These are phyloP conservation scores for Phaonia tiefii DNA, from an alignment of 2,888 invertebrate genomes.

Conservation along the genomic window DNA sequence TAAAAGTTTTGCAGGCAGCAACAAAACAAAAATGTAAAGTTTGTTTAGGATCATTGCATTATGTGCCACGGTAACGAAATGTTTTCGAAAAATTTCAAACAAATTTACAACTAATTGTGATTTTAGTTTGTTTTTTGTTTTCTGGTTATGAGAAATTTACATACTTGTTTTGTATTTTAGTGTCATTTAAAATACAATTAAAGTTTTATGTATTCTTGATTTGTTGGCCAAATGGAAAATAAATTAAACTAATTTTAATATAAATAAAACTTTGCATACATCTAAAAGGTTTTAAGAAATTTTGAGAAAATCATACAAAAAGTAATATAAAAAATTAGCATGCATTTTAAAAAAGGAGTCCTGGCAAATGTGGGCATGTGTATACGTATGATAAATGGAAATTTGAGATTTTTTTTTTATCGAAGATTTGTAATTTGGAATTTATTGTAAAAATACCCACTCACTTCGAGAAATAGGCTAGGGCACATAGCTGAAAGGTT, in stretches of 20 bases:
- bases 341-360: too few species aligned
- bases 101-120: slow-evolving; percentile 41
- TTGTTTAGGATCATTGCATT: slow-evolving; percentile 47
- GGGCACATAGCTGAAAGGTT: too few species aligned
- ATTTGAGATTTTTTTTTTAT: too few species aligned
- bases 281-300: not conserved
- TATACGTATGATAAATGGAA: too few species aligned
- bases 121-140: slow-evolving; percentile 19
- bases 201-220: slow-evolving; percentile 17
- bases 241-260: not conserved
- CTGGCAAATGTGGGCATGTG: too few species aligned
- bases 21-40: slow-evolving; percentile 34
- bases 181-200: slow-evolving; percentile 6
- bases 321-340: too few species aligned
- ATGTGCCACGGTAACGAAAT: slow-evolving; percentile 4
- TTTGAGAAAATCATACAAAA: too few species aligned
- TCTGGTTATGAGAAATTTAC: not conserved
- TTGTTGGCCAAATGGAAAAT: not conserved
- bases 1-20: slow-evolving; percentile 36
- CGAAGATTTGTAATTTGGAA: too few species aligned
- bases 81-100: slow-evolving; percentile 16
- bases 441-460: too few species aligned
- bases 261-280: not conserved
- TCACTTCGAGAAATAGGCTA: too few species aligned
- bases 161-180: slow-evolving; percentile 9